Base-by-base conservation (phyloP, 30 jellyfish, hydroid and myxozoan genomes). In the Chrysaora quinquecirrha region DNA sequence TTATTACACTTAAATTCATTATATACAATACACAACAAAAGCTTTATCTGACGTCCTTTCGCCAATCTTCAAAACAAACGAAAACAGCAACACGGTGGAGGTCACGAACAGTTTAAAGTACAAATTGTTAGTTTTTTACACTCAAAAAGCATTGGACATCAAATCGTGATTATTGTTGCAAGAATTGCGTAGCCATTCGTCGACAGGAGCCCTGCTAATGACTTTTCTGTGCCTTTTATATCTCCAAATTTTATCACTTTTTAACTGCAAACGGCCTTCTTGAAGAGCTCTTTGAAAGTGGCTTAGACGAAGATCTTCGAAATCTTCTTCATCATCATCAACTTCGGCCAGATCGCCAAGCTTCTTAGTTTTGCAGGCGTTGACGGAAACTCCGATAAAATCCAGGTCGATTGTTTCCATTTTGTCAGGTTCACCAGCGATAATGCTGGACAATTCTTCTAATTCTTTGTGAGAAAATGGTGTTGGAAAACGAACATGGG, bases 391-490 rank as follows among this genome's bases (percentile, higher is more conserved):
- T 7, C 92, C 92, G 67, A 82, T 82, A 46, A 82, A 82, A 52
- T 82, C 92, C 69, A 82, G 74, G 75, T 82, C 92, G 43, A 82
- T 82, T 4, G 92, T 60, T 46, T 82, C 52, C 92, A 82, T 82
- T 34, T 70, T 69, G n/a, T 58, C 48, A 14, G 80, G 43, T 24
- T 75, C 74, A 23, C 92, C 92, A 7, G 92, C 92, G 1, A 82
- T 82, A 28, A 82, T 71, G 2, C 62, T 74, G 1, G 92, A 82
- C 33, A 82, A 71, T 14, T 82, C 80, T 22, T 69, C 73, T 80
- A 82, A 56, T 29, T 82, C 92, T 56, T 82, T 82, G n/a, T 82
- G 92, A 0, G 92, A 82, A 48, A 82, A 82, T 56, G 92, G 92
- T 10, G 92, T 38, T 28, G 73, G 92, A 46, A 82, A 82, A 75